phyloP scores from a whole-genome alignment of 2,113 vertebrate genomes.

The Neodon shergylaensis region DNA sequence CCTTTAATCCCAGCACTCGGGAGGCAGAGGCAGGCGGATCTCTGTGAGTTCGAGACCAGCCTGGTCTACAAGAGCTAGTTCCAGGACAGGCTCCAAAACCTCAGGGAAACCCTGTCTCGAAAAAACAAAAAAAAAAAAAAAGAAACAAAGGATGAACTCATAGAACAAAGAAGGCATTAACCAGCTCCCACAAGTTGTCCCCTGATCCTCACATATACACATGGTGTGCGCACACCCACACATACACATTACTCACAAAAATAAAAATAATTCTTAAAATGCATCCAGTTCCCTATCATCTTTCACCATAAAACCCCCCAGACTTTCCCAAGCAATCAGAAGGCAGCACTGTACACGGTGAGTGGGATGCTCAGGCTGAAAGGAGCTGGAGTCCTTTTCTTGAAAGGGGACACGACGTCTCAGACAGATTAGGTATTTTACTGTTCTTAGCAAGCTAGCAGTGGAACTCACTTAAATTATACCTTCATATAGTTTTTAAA shows the following conservation, averaged over 20 bases:
- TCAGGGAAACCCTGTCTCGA: too few relatives aligned
- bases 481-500: neutral
- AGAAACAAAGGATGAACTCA: neutral
- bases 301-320: constrained; percentile 19
- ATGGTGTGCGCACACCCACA: neutral
- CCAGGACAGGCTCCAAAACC: too few relatives aligned
- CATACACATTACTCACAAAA: neutral
- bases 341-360: neutral
- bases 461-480: neutral
- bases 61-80: too few relatives aligned
- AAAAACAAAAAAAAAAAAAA: too few relatives aligned
- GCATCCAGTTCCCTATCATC: constrained; percentile 32
- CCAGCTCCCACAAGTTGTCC: neutral
- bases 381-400: neutral
- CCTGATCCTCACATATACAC: neutral
- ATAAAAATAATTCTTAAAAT: neutral
- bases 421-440: neutral
- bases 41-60: too few relatives aligned
- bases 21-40: too few relatives aligned
- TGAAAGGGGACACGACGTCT: neutral
- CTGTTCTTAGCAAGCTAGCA: neutral
- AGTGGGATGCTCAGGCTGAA: neutral
- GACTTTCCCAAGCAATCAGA: constrained; percentile 32
- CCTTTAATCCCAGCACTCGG: too few relatives aligned
- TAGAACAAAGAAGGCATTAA: neutral